phyloP scores from a whole-genome alignment of 2,797 vertebrate genomes.

The Enteromius argenteus region DNA sequence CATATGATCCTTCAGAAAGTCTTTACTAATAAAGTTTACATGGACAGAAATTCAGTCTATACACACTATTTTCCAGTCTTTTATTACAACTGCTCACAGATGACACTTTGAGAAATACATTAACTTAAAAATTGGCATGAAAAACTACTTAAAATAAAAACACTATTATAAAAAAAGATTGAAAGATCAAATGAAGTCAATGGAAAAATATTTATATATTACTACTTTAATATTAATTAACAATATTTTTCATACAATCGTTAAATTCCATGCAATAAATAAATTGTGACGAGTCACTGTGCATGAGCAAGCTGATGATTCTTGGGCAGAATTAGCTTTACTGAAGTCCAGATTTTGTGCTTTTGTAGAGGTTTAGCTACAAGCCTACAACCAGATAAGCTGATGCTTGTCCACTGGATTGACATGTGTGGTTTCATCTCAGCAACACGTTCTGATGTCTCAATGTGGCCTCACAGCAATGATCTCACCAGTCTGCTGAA shows the following conservation, averaged over 20 bases:
- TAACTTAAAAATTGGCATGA: background rate
- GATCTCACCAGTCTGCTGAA: conserved; percentile 35
- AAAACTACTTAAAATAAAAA: background rate
- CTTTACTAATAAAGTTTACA: background rate
- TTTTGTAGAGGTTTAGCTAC: conserved; percentile 1
- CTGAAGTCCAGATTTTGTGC: background rate
- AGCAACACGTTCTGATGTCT: background rate
- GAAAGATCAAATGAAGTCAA: background rate
- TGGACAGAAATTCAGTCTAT: background rate
- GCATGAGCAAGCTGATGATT: background rate
- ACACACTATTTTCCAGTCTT: background rate
- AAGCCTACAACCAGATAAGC: background rate
- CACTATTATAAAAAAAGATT: background rate
- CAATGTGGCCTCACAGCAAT: conserved; percentile 21
- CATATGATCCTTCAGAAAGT: conserved; percentile 23
- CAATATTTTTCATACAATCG: background rate
- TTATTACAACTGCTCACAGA: background rate
- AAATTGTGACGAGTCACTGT: background rate
- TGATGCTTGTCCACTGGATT: background rate
- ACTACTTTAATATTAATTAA: background rate
- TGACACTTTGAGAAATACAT: background rate
- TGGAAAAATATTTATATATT: background rate
- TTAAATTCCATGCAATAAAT: background rate
- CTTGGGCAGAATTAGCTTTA: background rate
- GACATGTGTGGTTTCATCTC: background rate